These are phyloP conservation scores for Turritopsis dohrnii DNA, from an alignment of 30 jellyfish, hydroid and myxozoan genomes.

Conservation along the genomic window DNA sequence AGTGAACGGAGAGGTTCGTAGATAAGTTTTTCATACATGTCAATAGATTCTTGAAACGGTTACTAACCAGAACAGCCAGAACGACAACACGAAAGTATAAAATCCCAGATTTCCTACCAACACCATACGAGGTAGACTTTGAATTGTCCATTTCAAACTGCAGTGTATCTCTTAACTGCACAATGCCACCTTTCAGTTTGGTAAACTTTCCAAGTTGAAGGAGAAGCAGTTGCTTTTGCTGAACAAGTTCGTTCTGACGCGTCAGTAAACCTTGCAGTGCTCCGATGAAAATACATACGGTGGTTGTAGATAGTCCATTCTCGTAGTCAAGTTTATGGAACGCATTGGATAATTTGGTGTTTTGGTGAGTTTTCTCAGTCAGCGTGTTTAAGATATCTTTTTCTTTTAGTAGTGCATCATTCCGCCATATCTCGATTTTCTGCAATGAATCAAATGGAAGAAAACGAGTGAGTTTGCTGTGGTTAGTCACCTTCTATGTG, in stretches of 20 bases:
- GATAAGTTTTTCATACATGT: neutral
- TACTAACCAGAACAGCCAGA: slow-evolving; percentile 48
- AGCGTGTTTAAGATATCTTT: slow-evolving; percentile 3
- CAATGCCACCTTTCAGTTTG: slow-evolving; percentile 21
- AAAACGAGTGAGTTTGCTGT: too few species aligned
- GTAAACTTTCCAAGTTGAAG: slow-evolving; percentile 1
- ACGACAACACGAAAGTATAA: slow-evolving; percentile 56
- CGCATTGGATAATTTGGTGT: neutral
- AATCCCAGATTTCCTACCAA: slow-evolving; percentile 22
- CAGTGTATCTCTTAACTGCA: slow-evolving; percentile 36
- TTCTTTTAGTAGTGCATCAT: neutral
- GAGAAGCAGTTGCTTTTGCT: neutral
- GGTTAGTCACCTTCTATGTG: too few species aligned
- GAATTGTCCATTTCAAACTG: slow-evolving; percentile 39
- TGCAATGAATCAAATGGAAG: neutral
- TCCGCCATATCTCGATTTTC: neutral
- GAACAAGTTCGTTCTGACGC: neutral
- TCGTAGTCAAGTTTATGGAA: neutral
- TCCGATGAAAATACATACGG: neutral
- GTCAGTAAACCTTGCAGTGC: slow-evolving; percentile 7
- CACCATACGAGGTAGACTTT: neutral
- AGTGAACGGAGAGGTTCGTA: neutral
- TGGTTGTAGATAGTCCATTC: neutral
- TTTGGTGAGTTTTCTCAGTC: neutral
- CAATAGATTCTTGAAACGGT: neutral